These are phyloP conservation scores for Scomber japonicus DNA, from an alignment of 2,113 vertebrate genomes.

Conservation along the genomic window DNA sequence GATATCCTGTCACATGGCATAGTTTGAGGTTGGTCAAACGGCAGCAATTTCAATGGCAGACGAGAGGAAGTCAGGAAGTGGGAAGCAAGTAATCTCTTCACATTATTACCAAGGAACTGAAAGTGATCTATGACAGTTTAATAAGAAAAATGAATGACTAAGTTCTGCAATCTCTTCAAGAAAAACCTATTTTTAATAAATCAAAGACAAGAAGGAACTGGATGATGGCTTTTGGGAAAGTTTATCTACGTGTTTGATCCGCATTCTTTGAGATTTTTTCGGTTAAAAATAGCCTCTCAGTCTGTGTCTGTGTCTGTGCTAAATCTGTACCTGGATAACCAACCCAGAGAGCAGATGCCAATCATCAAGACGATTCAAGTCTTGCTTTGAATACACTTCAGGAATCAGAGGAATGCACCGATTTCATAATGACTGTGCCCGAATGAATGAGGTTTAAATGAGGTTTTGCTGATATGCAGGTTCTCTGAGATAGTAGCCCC, in stretches of 20 bases:
- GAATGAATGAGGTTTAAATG: constrained; percentile 20
- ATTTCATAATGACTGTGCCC: not conserved
- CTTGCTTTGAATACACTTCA: not conserved
- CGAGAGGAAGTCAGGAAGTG: constrained; percentile 32
- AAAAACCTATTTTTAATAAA: constrained; percentile 30
- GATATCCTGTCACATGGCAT: constrained; percentile 77
- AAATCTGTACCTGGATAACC: constrained; percentile 10
- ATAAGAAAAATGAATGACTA: not conserved
- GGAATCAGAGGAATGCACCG: not conserved
- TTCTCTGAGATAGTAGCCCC: constrained; percentile 31
- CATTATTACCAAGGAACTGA: constrained; percentile 5
- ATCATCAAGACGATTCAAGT: not conserved
- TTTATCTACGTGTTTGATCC: not conserved
- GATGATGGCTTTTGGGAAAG: not conserved
- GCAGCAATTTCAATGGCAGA: constrained; percentile 47
- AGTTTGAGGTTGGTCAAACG: constrained; percentile 25
- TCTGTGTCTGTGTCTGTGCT: constrained; percentile 9
- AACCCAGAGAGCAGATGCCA: constrained; percentile 6
- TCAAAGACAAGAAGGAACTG: not conserved
- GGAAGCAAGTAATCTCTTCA: constrained; percentile 9
- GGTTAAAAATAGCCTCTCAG: constrained; percentile 37
- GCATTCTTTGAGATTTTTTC: not conserved
- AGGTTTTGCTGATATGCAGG: constrained; percentile 43
- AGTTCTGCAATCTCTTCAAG: too few relatives aligned
- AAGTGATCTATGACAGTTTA: not conserved